Base-by-base conservation (phyloP, 2,797 vertebrate species). In the Allobates femoralis region DNA sequence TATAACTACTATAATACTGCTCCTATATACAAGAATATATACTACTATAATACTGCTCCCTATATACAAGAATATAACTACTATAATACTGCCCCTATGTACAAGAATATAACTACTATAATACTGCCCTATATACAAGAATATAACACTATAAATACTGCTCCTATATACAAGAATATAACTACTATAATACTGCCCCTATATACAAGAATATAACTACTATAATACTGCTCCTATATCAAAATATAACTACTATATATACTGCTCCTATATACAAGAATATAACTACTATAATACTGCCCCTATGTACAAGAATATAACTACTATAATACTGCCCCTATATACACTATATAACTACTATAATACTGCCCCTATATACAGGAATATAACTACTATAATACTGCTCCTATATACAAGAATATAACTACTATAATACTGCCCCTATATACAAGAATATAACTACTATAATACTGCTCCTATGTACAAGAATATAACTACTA, bases 241-340 rank as follows among this genome's bases (percentile, higher is more conserved):
- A 66, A 66, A 32, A 66, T 66, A 66, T 66, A 66, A 66, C 62
- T 66, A 32, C 62, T 66, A 66, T 66, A 66, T n/a, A 32, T 66
- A 66, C 62, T 66, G 62, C 62, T 5, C 62, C 62, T 66, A 66
- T 66, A 15, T 66, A 66, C 26, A 66, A 66, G 62, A 66, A 66
- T 66, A 66, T 66, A 32, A 66, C 28, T 66, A 66, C 62, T 66
- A 66, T 66, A 66, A 66, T 66, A 66, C 62, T 66, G 62, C 62
- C 7, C 28, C 62, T 66, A 66, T 66, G 28, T 66, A 66, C 62
- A 66, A 32, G 62, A 66, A 66, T 66, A 66, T 66, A 66, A 46
- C 7, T 41, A 41, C 41, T 46, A 46, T 11, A 0, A 10, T 11
- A 46, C 41, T 46, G 41, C 41, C 41, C 41, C 41, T 46, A 46